phyloP scores from a whole-genome alignment of 2,113 vertebrate species.

The Jaculus jaculus region DNA sequence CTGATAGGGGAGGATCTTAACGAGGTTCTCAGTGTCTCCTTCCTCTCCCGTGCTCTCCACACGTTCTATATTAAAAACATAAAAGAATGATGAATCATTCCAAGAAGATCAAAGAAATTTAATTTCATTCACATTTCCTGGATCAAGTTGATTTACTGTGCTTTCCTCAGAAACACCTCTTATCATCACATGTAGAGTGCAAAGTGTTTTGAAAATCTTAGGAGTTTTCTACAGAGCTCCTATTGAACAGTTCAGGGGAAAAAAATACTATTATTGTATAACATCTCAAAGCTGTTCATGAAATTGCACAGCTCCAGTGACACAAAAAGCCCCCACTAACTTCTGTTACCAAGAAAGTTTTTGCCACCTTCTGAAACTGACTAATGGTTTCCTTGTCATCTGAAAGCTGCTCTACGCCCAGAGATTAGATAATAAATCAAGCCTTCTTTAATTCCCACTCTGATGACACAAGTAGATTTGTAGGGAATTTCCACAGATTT shows the following conservation, averaged over 20 bases:
- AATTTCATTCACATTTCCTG: constrained; percentile 24
- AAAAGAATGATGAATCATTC: constrained; percentile 39
- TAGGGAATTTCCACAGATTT: constrained; percentile 31
- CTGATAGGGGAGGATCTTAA: neutral
- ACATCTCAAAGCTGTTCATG: constrained; percentile 28
- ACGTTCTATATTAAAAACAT: neutral
- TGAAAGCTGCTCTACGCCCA: neutral
- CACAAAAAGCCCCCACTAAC: neutral
- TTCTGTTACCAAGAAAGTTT: constrained; percentile 37
- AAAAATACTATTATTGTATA: constrained; percentile 5
- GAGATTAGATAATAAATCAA: constrained; percentile 64
- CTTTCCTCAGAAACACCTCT: neutral
- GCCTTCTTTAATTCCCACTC: constrained; percentile 18
- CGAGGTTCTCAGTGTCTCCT: neutral
- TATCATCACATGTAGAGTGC: neutral
- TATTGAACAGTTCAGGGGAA: constrained; percentile 17
- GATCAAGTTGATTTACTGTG: constrained; percentile 43
- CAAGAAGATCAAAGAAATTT: constrained; percentile 30
- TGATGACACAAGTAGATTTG: neutral
- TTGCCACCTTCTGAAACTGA: constrained; percentile 10
- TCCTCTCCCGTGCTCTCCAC: neutral
- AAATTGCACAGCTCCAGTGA: constrained; percentile 30
- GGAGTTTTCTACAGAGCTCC: neutral
- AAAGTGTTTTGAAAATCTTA: constrained; percentile 24
- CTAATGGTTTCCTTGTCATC: constrained; percentile 17